Evolutionary conservation across 2,888 invertebrate species (phyloP).

Genomic region (Cephalotes varians): DNA sequence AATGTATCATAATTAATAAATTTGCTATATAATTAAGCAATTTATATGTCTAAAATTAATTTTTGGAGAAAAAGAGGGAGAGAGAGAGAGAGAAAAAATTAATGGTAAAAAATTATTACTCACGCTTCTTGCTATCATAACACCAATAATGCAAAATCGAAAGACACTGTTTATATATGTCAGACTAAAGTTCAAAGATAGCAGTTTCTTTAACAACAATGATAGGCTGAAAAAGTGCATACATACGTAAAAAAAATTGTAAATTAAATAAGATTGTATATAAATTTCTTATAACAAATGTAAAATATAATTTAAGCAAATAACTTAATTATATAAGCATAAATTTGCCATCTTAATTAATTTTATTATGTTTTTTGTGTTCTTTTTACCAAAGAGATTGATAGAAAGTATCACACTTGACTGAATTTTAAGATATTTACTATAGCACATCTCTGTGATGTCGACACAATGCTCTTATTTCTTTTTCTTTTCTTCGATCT

Average conservation of each 20-base stretch:
- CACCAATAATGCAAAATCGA: conserved; percentile 72
- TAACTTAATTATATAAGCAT: neutral
- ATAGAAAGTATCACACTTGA: neutral
- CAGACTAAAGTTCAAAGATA: conserved; percentile 66
- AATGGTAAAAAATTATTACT: conserved; percentile 36
- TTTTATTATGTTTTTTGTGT: neutral
- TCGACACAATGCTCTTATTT: conserved; percentile 56
- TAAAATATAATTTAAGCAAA: neutral
- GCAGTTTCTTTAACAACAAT: conserved; percentile 60
- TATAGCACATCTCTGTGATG: conserved; percentile 64
- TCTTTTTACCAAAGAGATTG: neutral
- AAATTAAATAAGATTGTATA: too few relatives aligned
- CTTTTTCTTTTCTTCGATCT: neutral
- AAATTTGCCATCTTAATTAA: neutral
- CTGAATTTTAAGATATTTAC: conserved; percentile 54
- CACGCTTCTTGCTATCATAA: conserved; percentile 70
- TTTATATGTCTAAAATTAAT: too few relatives aligned
- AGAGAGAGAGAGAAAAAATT: neutral
- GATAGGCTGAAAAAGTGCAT: conserved; percentile 50
- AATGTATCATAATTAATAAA: too few relatives aligned
- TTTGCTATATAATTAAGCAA: too few relatives aligned
- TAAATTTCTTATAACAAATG: too few relatives aligned
- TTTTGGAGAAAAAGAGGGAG: too few relatives aligned
- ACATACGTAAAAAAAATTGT: neutral
- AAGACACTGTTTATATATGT: conserved; percentile 71